phyloP scores from a whole-genome alignment of 2,888 invertebrate genomes.

The Brenthis daphne region DNA sequence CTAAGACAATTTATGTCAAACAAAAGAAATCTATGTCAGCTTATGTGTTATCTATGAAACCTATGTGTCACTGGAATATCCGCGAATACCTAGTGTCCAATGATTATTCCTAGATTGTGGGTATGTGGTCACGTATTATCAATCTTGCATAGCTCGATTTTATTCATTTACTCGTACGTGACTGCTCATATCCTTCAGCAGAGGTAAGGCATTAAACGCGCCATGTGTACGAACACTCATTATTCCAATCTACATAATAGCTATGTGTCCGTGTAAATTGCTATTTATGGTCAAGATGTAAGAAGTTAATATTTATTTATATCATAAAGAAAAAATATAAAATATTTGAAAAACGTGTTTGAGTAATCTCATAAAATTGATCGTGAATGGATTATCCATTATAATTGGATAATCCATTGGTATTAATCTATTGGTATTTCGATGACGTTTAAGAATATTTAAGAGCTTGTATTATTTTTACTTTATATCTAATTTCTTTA shows the following conservation, averaged over 20 bases:
- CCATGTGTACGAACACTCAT: conserved; percentile 50
- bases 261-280: conserved; percentile 54
- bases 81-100: conserved; percentile 39
- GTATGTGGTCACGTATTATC: conserved; percentile 58
- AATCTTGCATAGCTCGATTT: conserved; percentile 51
- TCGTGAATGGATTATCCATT: not conserved
- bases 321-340: conserved; percentile 3
- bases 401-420: too few relatives aligned
- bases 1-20: too few relatives aligned
- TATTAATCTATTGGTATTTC: too few relatives aligned
- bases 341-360: conserved; percentile 3
- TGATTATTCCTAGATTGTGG: conserved; percentile 53
- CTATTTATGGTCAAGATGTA: conserved; percentile 46
- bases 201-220: conserved; percentile 49
- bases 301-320: conserved; percentile 10
- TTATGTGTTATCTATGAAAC: conserved; percentile 12
- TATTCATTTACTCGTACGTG: conserved; percentile 66
- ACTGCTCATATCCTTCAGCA: conserved; percentile 43
- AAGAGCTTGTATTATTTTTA: too few relatives aligned
- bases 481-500: too few relatives aligned
- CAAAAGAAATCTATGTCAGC: not conserved
- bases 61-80: conserved; percentile 41
- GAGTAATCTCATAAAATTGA: not conserved
- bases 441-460: not conserved
- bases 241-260: conserved; percentile 52